phyloP scores from a whole-genome alignment of 2,888 invertebrate species.

The Tetragonisca angustula region DNA sequence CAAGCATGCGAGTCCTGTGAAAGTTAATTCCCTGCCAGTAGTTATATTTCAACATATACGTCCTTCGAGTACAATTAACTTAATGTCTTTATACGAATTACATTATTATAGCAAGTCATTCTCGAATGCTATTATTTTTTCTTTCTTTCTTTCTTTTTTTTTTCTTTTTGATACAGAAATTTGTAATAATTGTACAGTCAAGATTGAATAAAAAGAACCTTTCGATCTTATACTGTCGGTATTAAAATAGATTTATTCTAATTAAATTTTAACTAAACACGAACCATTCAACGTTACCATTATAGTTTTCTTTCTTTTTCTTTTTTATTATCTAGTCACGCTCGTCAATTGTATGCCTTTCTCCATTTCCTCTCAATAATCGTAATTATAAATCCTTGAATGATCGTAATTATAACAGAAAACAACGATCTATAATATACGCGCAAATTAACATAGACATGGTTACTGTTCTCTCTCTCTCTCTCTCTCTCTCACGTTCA shows the following conservation, averaged over 20 bases:
- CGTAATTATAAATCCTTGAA: neutral
- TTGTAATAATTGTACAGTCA: conserved; percentile 30
- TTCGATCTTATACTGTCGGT: conserved; percentile 1
- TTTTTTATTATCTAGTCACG: conserved; percentile 9
- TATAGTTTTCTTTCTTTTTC: neutral
- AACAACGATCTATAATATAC: conserved; percentile 31
- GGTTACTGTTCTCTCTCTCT: conserved; percentile 15
- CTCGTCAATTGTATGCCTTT: conserved; percentile 8
- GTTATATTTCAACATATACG: conserved; percentile 32
- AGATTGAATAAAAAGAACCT: conserved; percentile 11
- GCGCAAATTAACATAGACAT: conserved; percentile 26
- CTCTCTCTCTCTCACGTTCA: conserved; percentile 26
- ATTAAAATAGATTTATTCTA: conserved; percentile 21
- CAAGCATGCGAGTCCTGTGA: conserved; percentile 36
- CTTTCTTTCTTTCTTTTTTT: too few relatives aligned
- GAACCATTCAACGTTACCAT: conserved; percentile 1
- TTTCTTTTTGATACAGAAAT: neutral
- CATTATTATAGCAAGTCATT: conserved; percentile 6
- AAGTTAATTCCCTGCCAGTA: conserved; percentile 28
- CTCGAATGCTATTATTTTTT: neutral
- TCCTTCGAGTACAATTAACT: conserved; percentile 34
- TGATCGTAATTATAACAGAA: conserved; percentile 17
- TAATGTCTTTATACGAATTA: neutral
- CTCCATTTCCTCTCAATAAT: neutral
- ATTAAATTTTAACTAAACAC: conserved; percentile 17